These are phyloP conservation scores for Osedax fenrisi DNA, from an alignment of 2,888 invertebrate species.

Conservation along the genomic window DNA sequence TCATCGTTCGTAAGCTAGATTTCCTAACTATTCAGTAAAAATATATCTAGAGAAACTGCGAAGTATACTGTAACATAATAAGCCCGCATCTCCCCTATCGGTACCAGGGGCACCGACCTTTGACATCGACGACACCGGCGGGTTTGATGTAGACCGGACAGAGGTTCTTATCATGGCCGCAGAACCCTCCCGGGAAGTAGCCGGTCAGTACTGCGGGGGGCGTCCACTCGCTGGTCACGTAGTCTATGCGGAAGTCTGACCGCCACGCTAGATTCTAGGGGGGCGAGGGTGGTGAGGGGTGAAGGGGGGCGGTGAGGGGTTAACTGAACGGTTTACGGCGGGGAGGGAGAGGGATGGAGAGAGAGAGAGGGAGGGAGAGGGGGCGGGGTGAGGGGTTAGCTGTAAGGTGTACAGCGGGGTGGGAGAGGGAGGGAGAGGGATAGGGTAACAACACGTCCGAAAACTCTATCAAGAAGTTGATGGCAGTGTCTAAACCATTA, in stretches of 20 bases:
- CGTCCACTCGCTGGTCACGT: slow-evolving; percentile 35
- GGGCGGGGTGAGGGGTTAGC: background rate
- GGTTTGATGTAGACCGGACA: slow-evolving; percentile 65
- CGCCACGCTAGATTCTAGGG: slow-evolving; percentile 31
- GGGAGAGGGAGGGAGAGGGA: too few relatives aligned
- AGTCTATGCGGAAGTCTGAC: slow-evolving; percentile 22
- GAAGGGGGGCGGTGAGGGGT: background rate
- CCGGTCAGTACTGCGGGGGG: slow-evolving; percentile 54
- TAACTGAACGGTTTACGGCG: background rate
- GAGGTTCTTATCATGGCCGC: slow-evolving; percentile 55
- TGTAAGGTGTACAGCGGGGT: background rate
- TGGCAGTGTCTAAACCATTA: too few relatives aligned
- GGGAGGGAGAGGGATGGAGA: background rate
- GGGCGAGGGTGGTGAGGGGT: background rate
- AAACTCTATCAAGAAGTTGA: too few relatives aligned
- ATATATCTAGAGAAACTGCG: too few relatives aligned
- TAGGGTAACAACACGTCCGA: too few relatives aligned
- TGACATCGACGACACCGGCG: slow-evolving; percentile 67
- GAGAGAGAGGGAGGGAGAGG: background rate
- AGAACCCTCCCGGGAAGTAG: slow-evolving; percentile 66
- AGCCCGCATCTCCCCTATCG: too few relatives aligned
- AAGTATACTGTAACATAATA: too few relatives aligned
- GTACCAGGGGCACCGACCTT: too few relatives aligned
- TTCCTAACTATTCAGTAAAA: too few relatives aligned
- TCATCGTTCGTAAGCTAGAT: too few relatives aligned